A percentile compares a stretch with the other conserved stretches of the same genome.
Evolutionary conservation across 2,113 vertebrate species (phyloP).

Genomic region (Malaclemys terrapin): DNA sequence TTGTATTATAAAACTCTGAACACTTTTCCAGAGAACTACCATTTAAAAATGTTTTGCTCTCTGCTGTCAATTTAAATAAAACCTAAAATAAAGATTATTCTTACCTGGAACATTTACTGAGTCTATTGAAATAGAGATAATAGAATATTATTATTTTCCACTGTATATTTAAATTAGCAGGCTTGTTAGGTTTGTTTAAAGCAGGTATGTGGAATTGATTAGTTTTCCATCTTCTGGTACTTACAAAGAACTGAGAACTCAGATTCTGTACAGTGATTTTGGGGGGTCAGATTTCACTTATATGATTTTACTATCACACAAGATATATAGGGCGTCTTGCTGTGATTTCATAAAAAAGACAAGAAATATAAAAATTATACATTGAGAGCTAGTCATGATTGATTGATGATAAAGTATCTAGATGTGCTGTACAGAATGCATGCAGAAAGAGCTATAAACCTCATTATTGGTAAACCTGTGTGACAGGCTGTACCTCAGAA

Average conservation of each 20-base stretch:
- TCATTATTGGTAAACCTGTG: not conserved
- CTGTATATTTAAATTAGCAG: not conserved
- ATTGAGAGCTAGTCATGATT: not conserved
- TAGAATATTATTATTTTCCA: not conserved
- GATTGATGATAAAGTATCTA: not conserved
- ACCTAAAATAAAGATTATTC: slow-evolving; percentile 13
- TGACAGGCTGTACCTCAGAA: not conserved
- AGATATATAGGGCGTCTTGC: not conserved
- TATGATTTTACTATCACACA: not conserved
- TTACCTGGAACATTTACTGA: not conserved
- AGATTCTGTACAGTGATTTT: not conserved
- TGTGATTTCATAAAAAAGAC: not conserved
- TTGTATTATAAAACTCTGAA: slow-evolving; percentile 8
- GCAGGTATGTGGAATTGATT: not conserved
- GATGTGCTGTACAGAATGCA: not conserved
- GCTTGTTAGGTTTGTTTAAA: not conserved
- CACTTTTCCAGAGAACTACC: not conserved
- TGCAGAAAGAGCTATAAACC: not conserved
- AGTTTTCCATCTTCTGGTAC: not conserved
- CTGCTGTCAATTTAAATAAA: slow-evolving; percentile 13
- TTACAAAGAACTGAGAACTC: not conserved
- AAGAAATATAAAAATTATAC: not conserved
- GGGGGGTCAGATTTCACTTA: not conserved
- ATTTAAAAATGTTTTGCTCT: slow-evolving; percentile 4
- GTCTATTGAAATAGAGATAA: not conserved